Evolutionary conservation across 2,113 vertebrate species (phyloP).

Genomic region (Alethe castanea): DNA sequence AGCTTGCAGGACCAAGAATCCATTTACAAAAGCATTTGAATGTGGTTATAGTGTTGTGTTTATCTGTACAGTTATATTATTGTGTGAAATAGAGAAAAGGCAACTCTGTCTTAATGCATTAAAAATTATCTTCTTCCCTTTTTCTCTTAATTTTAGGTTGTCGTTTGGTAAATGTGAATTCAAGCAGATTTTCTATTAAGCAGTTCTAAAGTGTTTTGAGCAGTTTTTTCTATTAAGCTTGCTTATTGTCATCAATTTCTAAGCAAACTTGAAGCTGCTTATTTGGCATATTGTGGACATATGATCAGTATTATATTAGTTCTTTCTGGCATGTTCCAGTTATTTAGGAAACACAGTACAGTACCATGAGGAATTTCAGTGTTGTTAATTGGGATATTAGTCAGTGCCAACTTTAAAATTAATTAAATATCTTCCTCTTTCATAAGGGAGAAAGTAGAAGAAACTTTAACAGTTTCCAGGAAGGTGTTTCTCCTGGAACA

Average conservation of each 20-base stretch:
- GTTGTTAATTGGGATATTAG: neutral
- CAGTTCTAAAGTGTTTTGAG: neutral
- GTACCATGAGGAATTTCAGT: neutral
- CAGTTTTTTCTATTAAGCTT: neutral
- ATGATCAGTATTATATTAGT: neutral
- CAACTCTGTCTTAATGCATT: neutral
- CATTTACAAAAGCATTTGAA: neutral
- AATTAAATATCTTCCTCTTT: neutral
- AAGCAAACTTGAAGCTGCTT: neutral
- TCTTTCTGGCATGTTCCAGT: neutral
- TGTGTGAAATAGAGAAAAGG: neutral
- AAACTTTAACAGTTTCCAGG: neutral
- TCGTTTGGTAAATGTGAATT: neutral
- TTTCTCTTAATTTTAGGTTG: neutral
- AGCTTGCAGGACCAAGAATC: neutral
- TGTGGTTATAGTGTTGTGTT: neutral
- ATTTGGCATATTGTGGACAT: neutral
- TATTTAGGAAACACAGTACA: neutral
- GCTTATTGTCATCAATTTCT: neutral
- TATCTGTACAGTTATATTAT: neutral
- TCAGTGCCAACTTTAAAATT: neutral
- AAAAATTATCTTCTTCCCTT: neutral
- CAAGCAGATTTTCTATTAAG: neutral
- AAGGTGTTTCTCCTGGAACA: neutral
- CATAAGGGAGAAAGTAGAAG: neutral